Evolutionary conservation across 2,797 vertebrate genomes (phyloP).

Genomic region (Sebastes nivosus): DNA sequence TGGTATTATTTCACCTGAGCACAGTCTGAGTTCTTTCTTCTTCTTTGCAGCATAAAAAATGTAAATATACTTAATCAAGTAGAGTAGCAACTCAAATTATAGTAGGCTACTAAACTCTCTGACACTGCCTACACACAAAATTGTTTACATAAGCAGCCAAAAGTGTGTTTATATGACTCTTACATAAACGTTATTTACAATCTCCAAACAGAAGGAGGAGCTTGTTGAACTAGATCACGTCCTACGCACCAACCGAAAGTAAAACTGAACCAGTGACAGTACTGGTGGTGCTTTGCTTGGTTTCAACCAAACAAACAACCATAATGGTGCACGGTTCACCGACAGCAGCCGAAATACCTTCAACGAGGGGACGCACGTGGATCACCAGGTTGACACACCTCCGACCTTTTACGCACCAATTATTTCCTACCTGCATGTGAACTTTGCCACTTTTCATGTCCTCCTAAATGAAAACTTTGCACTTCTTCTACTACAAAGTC

Average conservation of each 20-base stretch:
- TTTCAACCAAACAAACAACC: conserved; percentile 34
- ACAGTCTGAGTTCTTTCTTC: background rate
- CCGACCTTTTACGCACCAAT: background rate
- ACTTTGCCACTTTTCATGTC: background rate
- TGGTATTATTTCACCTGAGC: background rate
- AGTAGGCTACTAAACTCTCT: background rate
- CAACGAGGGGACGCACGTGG: conserved; percentile 5
- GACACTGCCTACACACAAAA: background rate
- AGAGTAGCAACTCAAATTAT: background rate
- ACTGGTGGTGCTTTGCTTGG: background rate
- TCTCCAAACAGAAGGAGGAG: background rate
- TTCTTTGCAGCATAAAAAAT: background rate
- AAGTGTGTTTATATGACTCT: background rate
- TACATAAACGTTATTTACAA: background rate
- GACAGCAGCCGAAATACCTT: background rate
- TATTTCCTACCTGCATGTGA: background rate
- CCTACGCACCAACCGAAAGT: conserved; percentile 4
- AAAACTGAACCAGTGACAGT: conserved; percentile 25
- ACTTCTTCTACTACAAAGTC: too few species aligned
- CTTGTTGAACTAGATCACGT: background rate
- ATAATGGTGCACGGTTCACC: background rate
- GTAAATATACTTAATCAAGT: background rate
- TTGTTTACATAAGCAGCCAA: background rate
- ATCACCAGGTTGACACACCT: background rate
- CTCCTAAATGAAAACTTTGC: background rate